Evolutionary conservation across 2,888 invertebrate species (phyloP), one percentile per base, ranked within the genome.

Genomic region (Labia minor): DNA sequence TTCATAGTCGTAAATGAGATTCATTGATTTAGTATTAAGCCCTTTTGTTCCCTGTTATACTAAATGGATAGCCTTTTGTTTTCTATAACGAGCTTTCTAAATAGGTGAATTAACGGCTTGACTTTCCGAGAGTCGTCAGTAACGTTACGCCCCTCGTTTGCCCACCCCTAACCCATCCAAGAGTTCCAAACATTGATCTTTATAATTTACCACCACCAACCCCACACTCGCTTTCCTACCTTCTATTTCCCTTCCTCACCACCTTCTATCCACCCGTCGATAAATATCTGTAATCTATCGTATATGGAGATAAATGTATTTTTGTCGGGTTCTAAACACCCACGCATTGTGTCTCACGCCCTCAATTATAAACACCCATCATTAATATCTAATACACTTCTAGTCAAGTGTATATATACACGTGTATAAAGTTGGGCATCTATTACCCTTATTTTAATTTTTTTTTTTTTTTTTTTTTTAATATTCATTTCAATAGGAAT

Each of bases 1-100:
- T 26, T 26, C 26, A 26, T 26, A 26, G 26, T 26, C 8, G 26
- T 49, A 49, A 49, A 49, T 49, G 49, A 49, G 49, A 49, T 49
- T 49, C 49, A 49, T 49, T 49, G 49, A 49, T 49, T 49, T 49
- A 49, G 49, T 49, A 49, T 49, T 49, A 49, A 49, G 49, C 49
- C 49, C 49, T 49, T 16, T n/a, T 16, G 49, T 49, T 49, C 49
- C 49, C 49, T 49, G 49, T 14, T 16, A n/a, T 8, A 49, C 49
- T 49, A 49, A 49, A 49, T 49, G 49, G 49, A 49, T 49, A 49
- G 49, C 49, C 49, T 49, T 49, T 49, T 49, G 49, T 49, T 49
- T 49, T 49, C 49, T 49, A 49, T 49, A 49, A 49, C 49, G 49
- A 49, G 49, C 49, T 49, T 14, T 49, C 49, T 49, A 49, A 49